These are phyloP conservation scores for Chymomyza fuscimana DNA, from an alignment of 2,888 invertebrate species.

Conservation along the genomic window DNA sequence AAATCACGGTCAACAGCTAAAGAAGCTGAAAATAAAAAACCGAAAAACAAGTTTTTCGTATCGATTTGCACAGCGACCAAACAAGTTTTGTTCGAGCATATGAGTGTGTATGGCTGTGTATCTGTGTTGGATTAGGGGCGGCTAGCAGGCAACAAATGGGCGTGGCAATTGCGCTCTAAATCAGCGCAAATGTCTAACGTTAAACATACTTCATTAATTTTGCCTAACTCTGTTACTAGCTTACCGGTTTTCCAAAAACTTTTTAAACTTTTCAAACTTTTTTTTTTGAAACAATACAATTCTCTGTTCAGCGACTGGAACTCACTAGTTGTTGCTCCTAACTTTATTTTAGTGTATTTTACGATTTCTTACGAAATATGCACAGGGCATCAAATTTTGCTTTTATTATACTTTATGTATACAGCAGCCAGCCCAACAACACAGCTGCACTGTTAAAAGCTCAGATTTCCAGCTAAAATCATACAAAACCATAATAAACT, in stretches of 20 bases:
- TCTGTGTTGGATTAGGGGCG: slow-evolving; percentile 20
- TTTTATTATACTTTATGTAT: background rate
- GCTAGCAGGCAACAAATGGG: slow-evolving; percentile 30
- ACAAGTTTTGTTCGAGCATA: background rate
- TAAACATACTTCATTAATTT: background rate
- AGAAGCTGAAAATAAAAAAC: background rate
- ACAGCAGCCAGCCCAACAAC: slow-evolving; percentile 19
- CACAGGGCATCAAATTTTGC: background rate
- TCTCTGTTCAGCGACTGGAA: background rate
- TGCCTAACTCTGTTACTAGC: background rate
- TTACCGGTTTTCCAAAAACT: no score
- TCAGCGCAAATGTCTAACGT: slow-evolving; percentile 41
- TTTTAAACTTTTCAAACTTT: no score
- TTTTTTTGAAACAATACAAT: background rate
- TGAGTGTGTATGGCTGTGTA: background rate
- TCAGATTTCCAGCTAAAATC: slow-evolving; percentile 48
- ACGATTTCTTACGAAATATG: background rate
- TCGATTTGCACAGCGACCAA: slow-evolving; percentile 23
- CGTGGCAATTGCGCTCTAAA: slow-evolving; percentile 58
- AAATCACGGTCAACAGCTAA: slow-evolving; percentile 58
- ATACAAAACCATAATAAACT: slow-evolving; percentile 51
- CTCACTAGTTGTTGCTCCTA: background rate
- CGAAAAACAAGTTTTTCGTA: slow-evolving; percentile 54
- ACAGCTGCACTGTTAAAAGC: slow-evolving; percentile 42
- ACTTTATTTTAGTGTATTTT: background rate